Evolutionary conservation across 2,113 vertebrate species (phyloP).

Genomic region (Myotis brandtii): DNA sequence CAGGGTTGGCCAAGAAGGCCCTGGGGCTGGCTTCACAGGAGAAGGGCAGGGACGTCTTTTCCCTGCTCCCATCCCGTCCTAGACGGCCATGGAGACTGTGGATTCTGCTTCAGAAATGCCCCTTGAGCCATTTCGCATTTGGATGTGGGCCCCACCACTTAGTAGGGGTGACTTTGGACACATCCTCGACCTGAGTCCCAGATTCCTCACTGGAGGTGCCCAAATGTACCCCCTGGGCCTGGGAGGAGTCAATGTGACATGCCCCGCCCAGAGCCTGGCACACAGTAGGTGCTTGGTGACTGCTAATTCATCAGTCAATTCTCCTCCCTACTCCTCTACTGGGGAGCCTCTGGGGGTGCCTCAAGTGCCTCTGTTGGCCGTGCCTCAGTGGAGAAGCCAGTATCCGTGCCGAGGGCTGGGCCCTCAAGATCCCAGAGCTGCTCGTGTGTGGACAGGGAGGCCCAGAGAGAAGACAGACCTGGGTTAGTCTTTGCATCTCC

Average conservation of each 20-base stretch:
- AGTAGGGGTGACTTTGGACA: neutral
- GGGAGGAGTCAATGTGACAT: neutral
- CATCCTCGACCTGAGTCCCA: neutral
- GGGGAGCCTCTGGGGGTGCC: neutral
- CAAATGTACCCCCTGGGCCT: neutral
- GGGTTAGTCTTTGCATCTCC: neutral
- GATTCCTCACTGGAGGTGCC: neutral
- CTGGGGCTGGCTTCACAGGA: neutral
- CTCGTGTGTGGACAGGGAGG: accelerated
- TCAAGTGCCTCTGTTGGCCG: neutral
- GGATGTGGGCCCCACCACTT: neutral
- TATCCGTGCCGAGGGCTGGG: accelerated
- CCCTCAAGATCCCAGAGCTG: neutral
- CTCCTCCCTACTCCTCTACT: neutral
- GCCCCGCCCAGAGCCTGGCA: neutral
- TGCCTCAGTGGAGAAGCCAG: neutral
- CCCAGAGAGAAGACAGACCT: neutral
- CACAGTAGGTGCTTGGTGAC: neutral
- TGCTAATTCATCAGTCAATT: neutral
- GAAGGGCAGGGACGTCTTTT: neutral
- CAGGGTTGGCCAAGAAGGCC: neutral
- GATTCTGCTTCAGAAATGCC: neutral
- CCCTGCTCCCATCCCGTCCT: neutral
- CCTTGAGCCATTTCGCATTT: neutral
- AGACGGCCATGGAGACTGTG: accelerated